These are phyloP conservation scores for Nowickia ferox DNA, from an alignment of 2,888 invertebrate genomes.

Conservation along the genomic window DNA sequence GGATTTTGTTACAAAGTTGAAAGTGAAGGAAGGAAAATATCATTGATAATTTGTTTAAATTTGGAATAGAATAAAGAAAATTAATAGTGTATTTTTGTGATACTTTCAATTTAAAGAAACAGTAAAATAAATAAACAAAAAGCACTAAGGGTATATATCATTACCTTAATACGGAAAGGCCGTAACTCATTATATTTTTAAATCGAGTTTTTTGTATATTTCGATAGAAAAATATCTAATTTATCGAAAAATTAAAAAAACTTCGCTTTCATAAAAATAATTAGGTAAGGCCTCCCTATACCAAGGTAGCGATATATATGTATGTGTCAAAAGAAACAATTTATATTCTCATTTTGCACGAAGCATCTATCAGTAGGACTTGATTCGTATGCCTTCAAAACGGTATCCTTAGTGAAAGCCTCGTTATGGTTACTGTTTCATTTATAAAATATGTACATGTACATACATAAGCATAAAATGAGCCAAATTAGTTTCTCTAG, in stretches of 20 bases:
- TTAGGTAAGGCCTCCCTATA: no score
- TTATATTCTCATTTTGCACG: no score
- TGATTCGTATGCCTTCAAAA: neutral
- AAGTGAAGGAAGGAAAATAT: neutral
- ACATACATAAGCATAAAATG: conserved; percentile 43
- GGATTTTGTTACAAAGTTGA: neutral
- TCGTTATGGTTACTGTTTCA: neutral
- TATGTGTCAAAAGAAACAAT: no score
- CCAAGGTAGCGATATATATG: no score
- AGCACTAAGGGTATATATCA: no score
- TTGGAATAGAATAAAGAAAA: neutral
- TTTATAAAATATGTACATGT: neutral
- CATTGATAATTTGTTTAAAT: neutral
- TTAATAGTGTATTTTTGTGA: neutral
- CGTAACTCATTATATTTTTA: no score
- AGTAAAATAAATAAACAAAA: neutral
- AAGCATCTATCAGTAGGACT: no score
- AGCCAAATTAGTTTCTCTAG: conserved; percentile 65
- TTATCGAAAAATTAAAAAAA: no score
- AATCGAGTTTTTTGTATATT: no score
- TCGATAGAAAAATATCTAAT: no score
- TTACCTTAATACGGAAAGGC: no score
- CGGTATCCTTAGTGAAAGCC: neutral
- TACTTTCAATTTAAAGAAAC: neutral
- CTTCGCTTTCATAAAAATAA: no score